Evolutionary conservation across 2,888 invertebrate genomes (phyloP).

Genomic region (Pteria penguin): DNA sequence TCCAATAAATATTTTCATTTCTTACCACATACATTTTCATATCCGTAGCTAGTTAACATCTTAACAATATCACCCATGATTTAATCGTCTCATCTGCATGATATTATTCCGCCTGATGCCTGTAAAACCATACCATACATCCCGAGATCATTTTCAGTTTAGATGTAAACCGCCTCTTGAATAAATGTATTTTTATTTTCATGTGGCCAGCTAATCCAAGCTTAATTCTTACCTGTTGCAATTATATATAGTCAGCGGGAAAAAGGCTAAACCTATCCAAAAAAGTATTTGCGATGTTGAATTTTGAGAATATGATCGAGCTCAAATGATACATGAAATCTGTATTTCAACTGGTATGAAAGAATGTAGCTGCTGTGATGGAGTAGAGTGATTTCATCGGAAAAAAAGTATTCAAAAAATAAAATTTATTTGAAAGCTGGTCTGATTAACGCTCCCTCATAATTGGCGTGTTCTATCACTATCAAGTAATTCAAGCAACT

Average conservation of each 20-base stretch:
- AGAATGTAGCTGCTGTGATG: too few relatives aligned
- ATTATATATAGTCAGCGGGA: too few relatives aligned
- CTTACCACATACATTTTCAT: too few relatives aligned
- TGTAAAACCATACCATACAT: background rate
- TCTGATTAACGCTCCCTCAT: background rate
- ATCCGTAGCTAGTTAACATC: too few relatives aligned
- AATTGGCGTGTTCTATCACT: too few relatives aligned
- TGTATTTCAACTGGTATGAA: too few relatives aligned
- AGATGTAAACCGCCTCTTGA: background rate
- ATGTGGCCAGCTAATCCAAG: background rate
- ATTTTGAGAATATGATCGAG: background rate
- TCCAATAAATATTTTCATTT: too few relatives aligned
- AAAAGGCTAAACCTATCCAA: background rate
- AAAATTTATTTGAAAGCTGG: too few relatives aligned
- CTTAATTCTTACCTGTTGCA: background rate
- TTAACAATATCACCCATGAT: too few relatives aligned
- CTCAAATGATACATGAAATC: background rate
- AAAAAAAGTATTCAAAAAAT: too few relatives aligned
- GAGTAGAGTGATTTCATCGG: too few relatives aligned
- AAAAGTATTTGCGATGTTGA: background rate
- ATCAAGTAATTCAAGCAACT: too few relatives aligned
- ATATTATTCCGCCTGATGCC: background rate
- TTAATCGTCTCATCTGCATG: background rate
- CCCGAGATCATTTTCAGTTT: background rate
- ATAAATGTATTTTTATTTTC: background rate